Conservation (phyloP, 2,797 vertebrate genomes). For the Gallinago nigripennis region DNA sequence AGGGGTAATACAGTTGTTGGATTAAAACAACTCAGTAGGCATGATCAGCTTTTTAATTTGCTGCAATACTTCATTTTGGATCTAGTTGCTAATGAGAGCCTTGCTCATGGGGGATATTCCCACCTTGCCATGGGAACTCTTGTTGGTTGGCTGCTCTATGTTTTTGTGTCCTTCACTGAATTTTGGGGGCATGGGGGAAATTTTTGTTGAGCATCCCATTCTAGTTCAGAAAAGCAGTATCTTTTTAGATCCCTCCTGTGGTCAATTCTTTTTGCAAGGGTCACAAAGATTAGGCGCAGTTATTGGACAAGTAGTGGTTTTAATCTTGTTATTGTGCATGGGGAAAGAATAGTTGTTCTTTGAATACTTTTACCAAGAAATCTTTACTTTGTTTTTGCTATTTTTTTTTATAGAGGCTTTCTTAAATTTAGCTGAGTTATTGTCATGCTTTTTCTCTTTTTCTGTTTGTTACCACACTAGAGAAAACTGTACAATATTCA, state of each 20-base stretch:
- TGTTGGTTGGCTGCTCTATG: background rate
- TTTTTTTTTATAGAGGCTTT: background rate
- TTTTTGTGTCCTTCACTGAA: accelerated
- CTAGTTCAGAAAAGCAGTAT: background rate
- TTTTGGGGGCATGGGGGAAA: background rate
- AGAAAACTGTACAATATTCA: background rate
- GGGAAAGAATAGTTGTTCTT: background rate
- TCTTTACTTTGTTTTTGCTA: background rate
- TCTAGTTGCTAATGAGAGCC: background rate
- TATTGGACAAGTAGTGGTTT: background rate
- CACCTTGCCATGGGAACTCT: background rate
- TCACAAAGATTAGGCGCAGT: background rate
- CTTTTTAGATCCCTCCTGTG: background rate
- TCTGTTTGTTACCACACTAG: background rate
- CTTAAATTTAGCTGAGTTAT: background rate
- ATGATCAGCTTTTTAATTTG: background rate
- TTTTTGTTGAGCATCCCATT: background rate
- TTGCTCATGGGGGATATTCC: background rate
- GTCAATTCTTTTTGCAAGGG: background rate
- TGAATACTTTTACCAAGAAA: background rate
- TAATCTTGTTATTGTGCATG: background rate
- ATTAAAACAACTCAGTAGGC: background rate
- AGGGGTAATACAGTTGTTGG: background rate
- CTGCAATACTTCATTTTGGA: background rate
- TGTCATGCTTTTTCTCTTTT: background rate